Evolutionary conservation across 2,113 vertebrate species (phyloP).

Genomic region (Cephalopterus ornatus): DNA sequence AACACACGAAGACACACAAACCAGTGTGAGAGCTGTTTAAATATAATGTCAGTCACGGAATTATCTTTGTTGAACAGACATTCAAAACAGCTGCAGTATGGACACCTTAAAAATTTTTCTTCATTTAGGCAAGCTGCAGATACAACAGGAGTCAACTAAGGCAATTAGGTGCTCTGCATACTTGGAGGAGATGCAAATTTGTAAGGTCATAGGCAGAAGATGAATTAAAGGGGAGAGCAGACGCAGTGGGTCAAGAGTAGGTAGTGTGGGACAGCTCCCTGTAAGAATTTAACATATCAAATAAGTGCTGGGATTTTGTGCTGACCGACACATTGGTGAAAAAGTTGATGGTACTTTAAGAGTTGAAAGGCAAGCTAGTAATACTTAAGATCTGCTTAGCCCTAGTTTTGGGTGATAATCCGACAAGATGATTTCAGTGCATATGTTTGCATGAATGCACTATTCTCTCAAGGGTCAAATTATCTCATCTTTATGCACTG

Average conservation of each 20-base stretch:
- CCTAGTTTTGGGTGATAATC: neutral
- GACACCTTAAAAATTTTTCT: neutral
- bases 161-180: neutral
- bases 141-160: neutral
- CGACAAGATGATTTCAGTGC: neutral
- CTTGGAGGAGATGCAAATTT: neutral
- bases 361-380: neutral
- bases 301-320: neutral
- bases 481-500: neutral
- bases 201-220: neutral
- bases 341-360: neutral
- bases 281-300: neutral
- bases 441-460: neutral
- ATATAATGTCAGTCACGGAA: neutral
- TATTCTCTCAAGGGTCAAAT: neutral
- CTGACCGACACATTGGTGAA: neutral
- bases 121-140: neutral
- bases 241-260: neutral
- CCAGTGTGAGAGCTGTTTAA: neutral
- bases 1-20: neutral
- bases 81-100: neutral
- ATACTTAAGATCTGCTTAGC: neutral
- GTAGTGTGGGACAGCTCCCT: neutral
- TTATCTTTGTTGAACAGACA: neutral
- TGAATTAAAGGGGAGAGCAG: neutral